Base-by-base conservation (phyloP, 2,797 vertebrate species). In the Sphenodon punctatus region DNA sequence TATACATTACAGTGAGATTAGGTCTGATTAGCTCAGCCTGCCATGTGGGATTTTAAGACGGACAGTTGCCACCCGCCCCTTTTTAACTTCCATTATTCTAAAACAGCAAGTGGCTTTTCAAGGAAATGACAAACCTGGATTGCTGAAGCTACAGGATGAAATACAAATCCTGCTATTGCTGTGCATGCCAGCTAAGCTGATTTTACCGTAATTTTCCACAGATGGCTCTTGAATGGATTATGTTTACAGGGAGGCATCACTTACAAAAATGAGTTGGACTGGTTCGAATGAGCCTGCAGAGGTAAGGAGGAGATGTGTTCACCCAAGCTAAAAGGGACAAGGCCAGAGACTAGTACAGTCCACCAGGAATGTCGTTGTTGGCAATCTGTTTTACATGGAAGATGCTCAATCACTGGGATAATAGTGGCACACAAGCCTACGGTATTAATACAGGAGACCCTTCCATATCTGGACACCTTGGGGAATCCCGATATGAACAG, bases 141-240 rank as follows among this genome's bases (percentile, higher is more conserved):
- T 75, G 79, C 68, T 38, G 34, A 49, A 88, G 32, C 36, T 38
- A 12, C 43, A 11, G 63, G 68, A 60, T 85, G 61, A 92, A 89
- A 82, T 51, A 63, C 80, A 86, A 80, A 71, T 59, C 48, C n/a
- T 72, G 67, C 25, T 48, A 55, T 85, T 81, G 77, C 83, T 92
- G 82, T 69, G 45, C 71, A 67, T 89, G 72, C 43, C 60, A 82
- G 46, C 85, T 81, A 88, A 86, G 73, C 51, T 1, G 16, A 89
- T 92, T 90, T 89, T 89, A 70, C 72, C 89, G 1, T 70, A 56
- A 80, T 91, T 90, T 90, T 69, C 61, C 51, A 68, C 67, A 60
- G 68, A 82, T 84, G 55, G 81, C 79, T 77, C 83, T 71, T 74
- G 61, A 65, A 76, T 71, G 74, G 27, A 56, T 67, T 70, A 41